phyloP scores from a whole-genome alignment of 2,888 invertebrate genomes.

The Scrobipalpa atriplicella region DNA sequence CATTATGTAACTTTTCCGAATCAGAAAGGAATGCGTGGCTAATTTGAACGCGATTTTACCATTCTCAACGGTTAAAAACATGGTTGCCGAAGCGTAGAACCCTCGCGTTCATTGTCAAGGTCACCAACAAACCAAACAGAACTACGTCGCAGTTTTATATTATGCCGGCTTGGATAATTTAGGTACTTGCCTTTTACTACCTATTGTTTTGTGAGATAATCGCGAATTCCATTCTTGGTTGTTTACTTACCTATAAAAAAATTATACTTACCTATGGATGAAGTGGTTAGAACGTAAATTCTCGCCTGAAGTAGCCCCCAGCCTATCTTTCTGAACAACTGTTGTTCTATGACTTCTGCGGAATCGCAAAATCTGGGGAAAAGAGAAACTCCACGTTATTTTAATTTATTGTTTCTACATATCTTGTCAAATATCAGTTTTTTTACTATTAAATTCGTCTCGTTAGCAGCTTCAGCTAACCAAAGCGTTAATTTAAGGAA shows the following conservation, averaged over 20 bases:
- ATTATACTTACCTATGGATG: no score
- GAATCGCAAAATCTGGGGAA: no score
- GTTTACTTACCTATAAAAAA: background rate
- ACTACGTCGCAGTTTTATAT: slow-evolving; percentile 55
- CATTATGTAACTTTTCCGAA: background rate
- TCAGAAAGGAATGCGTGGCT: slow-evolving; percentile 57
- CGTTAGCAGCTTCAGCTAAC: background rate
- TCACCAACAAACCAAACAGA: slow-evolving; percentile 69
- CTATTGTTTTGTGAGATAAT: slow-evolving; percentile 4
- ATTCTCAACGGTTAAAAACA: slow-evolving; percentile 66
- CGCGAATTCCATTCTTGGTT: background rate
- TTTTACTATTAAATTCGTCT: no score
- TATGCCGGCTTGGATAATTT: slow-evolving; percentile 32
- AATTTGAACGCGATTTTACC: slow-evolving; percentile 71
- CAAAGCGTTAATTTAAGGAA: background rate
- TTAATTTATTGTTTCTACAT: no score
- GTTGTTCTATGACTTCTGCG: no score
- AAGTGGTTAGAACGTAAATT: no score
- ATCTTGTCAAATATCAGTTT: no score
- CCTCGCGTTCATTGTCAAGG: slow-evolving; percentile 79
- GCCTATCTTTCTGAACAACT: no score
- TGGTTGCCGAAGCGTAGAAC: slow-evolving; percentile 75
- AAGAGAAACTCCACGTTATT: no score
- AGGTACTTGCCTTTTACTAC: slow-evolving; percentile 14
- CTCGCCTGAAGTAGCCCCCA: no score